Conservation (phyloP, 2,113 vertebrate genomes). For the Solea solea region DNA sequence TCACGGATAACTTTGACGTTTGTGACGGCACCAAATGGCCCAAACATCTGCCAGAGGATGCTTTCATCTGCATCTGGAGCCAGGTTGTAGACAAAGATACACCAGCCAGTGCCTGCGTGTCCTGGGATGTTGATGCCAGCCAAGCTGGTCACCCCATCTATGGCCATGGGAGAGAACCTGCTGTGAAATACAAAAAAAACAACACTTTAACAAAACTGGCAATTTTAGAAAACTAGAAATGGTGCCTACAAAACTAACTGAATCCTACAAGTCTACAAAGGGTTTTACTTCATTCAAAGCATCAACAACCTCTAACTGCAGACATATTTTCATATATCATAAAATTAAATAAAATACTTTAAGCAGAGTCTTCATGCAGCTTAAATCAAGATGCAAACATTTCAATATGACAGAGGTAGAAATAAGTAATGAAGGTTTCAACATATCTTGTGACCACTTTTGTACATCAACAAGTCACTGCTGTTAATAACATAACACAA, state of each 20-base stretch:
- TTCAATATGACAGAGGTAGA: too few species aligned
- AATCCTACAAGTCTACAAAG: background rate
- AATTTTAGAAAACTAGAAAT: too few species aligned
- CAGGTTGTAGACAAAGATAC: slow-evolving; percentile 99
- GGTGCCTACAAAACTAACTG: too few species aligned
- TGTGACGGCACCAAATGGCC: slow-evolving; percentile 97
- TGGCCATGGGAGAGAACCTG: slow-evolving; percentile 98
- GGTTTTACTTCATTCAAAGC: too few species aligned
- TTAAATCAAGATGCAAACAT: too few species aligned
- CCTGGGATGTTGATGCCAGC: slow-evolving; percentile 98
- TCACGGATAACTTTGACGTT: slow-evolving; percentile 99
- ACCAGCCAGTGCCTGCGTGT: slow-evolving; percentile 96
- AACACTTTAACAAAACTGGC: too few species aligned
- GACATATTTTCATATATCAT: too few species aligned
- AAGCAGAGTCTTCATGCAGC: too few species aligned
- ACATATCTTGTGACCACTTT: background rate
- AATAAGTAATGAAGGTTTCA: background rate
- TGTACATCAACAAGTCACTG: background rate
- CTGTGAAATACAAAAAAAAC: slow-evolving; percentile 70
- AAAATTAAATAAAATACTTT: too few species aligned
- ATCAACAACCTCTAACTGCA: too few species aligned
- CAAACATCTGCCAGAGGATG: slow-evolving; percentile 99
- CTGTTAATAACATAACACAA: background rate
- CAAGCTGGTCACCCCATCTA: slow-evolving; percentile 98
- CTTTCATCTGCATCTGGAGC: slow-evolving; percentile 97